phyloP scores from a whole-genome alignment of 2,113 vertebrate genomes.

The Lethenteron camtschaticum region DNA sequence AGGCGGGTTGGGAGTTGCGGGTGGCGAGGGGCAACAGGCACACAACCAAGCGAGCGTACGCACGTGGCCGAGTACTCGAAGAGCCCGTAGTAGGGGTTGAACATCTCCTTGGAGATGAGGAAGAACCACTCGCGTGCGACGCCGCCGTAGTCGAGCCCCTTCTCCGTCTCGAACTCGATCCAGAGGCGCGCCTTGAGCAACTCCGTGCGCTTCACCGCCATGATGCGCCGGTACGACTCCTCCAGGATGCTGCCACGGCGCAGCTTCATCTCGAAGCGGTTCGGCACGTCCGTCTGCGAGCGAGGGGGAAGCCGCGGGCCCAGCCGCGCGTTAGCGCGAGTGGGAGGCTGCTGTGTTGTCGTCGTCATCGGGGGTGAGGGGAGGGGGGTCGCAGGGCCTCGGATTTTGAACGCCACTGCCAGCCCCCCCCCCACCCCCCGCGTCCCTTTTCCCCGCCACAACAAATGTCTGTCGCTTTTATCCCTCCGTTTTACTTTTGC shows the following conservation, averaged over 20 bases:
- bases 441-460: too few relatives aligned
- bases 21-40: neutral
- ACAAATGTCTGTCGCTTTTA: too few relatives aligned
- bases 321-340: too few relatives aligned
- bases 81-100: constrained; percentile 91
- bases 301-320: neutral
- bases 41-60: neutral
- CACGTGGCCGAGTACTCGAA: constrained; percentile 97
- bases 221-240: constrained; percentile 75
- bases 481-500: too few relatives aligned
- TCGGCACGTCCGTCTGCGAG: constrained; percentile 65
- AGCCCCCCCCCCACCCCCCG: too few relatives aligned
- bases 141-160: constrained; percentile 84
- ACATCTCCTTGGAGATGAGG: constrained; percentile 96
- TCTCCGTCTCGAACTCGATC: constrained; percentile 95
- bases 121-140: constrained; percentile 95
- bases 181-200: constrained; percentile 79
- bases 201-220: constrained; percentile 58
- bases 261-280: constrained; percentile 83
- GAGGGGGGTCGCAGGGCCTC: too few relatives aligned
- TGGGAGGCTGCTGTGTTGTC: too few relatives aligned
- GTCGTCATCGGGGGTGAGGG: too few relatives aligned
- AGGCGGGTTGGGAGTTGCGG: neutral
- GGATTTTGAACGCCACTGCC: too few relatives aligned
- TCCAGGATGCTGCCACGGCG: constrained; percentile 58